phyloP scores from a whole-genome alignment of 2,797 vertebrate species.

The Diplodus sargus region DNA sequence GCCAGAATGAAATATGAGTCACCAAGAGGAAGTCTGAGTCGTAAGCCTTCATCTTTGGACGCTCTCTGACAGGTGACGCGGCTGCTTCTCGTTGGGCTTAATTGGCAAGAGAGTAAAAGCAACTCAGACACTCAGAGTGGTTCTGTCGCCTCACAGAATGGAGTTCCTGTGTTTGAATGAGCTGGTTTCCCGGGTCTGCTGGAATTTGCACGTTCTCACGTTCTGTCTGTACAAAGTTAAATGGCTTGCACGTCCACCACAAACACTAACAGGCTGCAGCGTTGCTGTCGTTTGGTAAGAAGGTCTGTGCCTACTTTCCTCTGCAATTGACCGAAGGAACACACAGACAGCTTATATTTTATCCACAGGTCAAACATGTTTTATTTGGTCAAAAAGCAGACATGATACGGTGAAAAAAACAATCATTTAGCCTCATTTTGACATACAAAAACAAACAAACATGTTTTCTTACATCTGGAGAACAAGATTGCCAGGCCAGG shows the following conservation, averaged over 20 bases:
- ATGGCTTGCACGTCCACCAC: neutral
- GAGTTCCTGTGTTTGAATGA: neutral
- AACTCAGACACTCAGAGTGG: neutral
- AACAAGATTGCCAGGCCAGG: too few relatives aligned
- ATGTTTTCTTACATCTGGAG: too few relatives aligned
- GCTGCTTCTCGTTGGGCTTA: constrained; percentile 48
- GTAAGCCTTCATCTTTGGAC: constrained; percentile 36
- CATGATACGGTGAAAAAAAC: too few relatives aligned
- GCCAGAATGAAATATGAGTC: constrained; percentile 2
- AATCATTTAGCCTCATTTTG: too few relatives aligned
- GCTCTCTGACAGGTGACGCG: constrained; percentile 27
- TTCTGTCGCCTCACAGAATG: neutral
- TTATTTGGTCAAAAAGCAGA: neutral
- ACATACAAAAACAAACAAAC: too few relatives aligned
- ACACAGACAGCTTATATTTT: neutral
- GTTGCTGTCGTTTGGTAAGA: neutral
- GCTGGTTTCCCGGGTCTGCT: neutral
- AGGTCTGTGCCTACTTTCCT: neutral
- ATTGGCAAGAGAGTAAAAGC: constrained; percentile 34
- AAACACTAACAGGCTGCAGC: neutral
- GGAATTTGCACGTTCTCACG: neutral
- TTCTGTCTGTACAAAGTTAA: neutral
- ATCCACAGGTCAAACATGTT: neutral
- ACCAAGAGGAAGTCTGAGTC: constrained; percentile 6
- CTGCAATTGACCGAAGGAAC: neutral